Evolutionary conservation across 2,888 invertebrate genomes (phyloP).

Genomic region (Drosophila formosana): DNA sequence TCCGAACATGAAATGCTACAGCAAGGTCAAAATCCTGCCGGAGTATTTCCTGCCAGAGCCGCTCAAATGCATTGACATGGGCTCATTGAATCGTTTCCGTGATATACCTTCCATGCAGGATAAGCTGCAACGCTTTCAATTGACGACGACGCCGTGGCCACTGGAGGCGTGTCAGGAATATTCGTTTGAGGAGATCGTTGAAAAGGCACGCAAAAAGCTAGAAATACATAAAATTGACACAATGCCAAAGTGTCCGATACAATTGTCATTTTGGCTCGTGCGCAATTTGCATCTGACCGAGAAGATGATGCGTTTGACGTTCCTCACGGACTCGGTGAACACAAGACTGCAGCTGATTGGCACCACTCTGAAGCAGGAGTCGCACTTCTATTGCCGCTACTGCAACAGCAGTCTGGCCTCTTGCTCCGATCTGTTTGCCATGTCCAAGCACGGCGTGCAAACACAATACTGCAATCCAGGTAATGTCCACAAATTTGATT

Average conservation of each 20-base stretch:
- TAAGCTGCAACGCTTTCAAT: slow-evolving; percentile 83
- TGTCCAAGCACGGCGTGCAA: slow-evolving; percentile 92
- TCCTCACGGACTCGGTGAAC: slow-evolving; percentile 89
- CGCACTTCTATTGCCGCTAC: slow-evolving; percentile 87
- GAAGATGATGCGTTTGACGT: slow-evolving; percentile 87
- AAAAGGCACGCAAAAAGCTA: slow-evolving; percentile 83
- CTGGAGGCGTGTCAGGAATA: slow-evolving; percentile 89
- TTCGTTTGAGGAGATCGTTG: slow-evolving; percentile 85
- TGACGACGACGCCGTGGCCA: slow-evolving; percentile 88
- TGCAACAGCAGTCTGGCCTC: slow-evolving; percentile 87
- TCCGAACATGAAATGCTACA: slow-evolving; percentile 85
- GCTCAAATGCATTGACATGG: slow-evolving; percentile 85
- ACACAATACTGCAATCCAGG: slow-evolving; percentile 93
- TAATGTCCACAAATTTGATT: slow-evolving; percentile 33
- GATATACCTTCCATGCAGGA: slow-evolving; percentile 83
- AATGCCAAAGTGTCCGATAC: slow-evolving; percentile 89
- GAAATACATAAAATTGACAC: slow-evolving; percentile 84
- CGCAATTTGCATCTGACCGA: slow-evolving; percentile 91
- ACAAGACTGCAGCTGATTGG: slow-evolving; percentile 87
- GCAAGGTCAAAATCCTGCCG: slow-evolving; percentile 89
- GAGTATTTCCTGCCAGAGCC: slow-evolving; percentile 88
- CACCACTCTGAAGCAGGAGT: slow-evolving; percentile 85
- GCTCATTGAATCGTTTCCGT: slow-evolving; percentile 85
- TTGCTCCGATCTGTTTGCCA: slow-evolving; percentile 90
- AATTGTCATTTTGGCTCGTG: slow-evolving; percentile 92